phyloP scores from a whole-genome alignment of 1,140 invertebrate genomes.

The Pseudomyrmex pallidus region DNA sequence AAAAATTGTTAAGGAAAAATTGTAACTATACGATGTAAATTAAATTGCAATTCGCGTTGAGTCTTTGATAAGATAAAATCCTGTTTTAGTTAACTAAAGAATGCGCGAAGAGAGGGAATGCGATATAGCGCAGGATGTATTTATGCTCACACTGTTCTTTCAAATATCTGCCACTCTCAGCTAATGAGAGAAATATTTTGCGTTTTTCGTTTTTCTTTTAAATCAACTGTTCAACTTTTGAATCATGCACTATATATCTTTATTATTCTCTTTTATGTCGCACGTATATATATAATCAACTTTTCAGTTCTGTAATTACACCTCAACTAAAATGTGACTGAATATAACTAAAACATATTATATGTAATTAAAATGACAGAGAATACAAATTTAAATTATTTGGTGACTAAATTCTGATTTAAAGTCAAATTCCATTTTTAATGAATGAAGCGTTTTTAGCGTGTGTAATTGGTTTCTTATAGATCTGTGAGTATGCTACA shows the following conservation, averaged over 20 bases:
- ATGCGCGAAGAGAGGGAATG: neutral
- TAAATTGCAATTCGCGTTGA: neutral
- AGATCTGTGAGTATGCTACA: too few relatives aligned
- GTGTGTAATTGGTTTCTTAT: too few relatives aligned
- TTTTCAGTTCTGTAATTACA: neutral
- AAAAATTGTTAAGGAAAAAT: neutral
- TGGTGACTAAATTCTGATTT: too few relatives aligned
- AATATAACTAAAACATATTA: slow-evolving; percentile 28
- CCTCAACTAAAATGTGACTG: neutral
- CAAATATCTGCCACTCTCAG: slow-evolving; percentile 11
- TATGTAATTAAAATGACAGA: neutral
- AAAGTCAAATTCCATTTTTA: too few relatives aligned
- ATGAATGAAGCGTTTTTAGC: too few relatives aligned
- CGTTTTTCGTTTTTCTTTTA: slow-evolving; percentile 17
- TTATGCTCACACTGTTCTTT: neutral
- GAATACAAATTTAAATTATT: neutral
- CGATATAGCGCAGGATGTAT: neutral
- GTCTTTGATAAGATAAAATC: neutral
- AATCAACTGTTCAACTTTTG: slow-evolving; percentile 22
- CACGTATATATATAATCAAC: neutral
- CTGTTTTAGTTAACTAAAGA: neutral
- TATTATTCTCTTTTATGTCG: slow-evolving; percentile 25
- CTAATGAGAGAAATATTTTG: neutral
- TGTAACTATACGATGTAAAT: neutral
- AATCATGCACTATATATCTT: slow-evolving; percentile 10